Evolutionary conservation across 2,797 vertebrate genomes (phyloP).

Genomic region (Sardinella longiceps): DNA sequence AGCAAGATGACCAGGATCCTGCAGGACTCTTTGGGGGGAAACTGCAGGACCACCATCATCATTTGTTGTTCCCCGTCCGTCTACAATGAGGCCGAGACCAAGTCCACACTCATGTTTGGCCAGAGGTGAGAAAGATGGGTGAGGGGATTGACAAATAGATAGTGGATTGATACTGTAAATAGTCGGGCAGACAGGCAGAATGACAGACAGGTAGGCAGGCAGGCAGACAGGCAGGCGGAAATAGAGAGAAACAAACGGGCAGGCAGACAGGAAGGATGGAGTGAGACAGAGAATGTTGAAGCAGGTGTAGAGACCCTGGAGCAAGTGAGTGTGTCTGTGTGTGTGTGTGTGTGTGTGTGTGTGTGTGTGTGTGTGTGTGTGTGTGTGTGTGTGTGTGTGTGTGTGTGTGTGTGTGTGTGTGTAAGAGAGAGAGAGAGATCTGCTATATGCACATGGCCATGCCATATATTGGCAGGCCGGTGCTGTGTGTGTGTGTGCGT

Average conservation of each 20-base stretch:
- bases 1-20: conserved; percentile 92
- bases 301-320: background rate
- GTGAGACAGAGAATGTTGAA: background rate
- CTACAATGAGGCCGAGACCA: conserved; percentile 58
- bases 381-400: background rate
- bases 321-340: background rate
- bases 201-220: conserved; percentile 40
- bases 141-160: too few relatives aligned
- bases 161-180: too few relatives aligned
- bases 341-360: background rate
- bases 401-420: background rate
- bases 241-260: background rate
- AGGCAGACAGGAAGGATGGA: background rate
- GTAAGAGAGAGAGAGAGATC: background rate
- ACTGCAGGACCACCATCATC: conserved; percentile 88
- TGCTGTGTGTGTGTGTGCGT: conserved; percentile 40
- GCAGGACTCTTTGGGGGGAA: conserved; percentile 87
- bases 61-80: conserved; percentile 88
- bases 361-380: background rate
- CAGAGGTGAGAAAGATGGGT: conserved; percentile 74
- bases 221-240: background rate
- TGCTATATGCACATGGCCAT: background rate
- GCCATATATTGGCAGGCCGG: background rate
- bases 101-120: conserved; percentile 73
- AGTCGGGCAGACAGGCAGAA: background rate